Evolutionary conservation across 2,113 vertebrate species (phyloP), one percentile per base, ranked within the genome.

Genomic region (Stigmatopora argus): DNA sequence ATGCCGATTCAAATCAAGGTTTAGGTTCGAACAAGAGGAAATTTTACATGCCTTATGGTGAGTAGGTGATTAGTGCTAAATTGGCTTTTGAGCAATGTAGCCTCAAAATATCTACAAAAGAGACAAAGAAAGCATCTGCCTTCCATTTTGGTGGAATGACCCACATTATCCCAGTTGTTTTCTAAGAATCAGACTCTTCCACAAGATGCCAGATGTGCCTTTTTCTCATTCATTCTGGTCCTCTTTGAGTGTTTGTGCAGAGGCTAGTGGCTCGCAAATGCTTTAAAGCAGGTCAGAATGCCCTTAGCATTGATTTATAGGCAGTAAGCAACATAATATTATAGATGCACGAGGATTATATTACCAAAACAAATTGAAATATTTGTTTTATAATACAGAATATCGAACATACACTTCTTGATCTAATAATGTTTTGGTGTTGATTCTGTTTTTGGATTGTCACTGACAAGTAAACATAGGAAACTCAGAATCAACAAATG

Each of bases 181-280:
- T 70, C 64, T 45, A 31, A 23, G 64, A 72, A 46, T 41, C 0
- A 41, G 38, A 23, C 41, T 61, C 26, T 71, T 75, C 41, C 46
- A 61, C 58, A 71, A 53, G 41, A 64, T 72, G 48, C 69, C 81
- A 83, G 76, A 85, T 85, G 78, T 77, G 52, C 34, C 41, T 48
- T 11, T 71, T 41, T 71, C 53, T 41, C 7, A 6, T 38, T 55
- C 70, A 76, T 77, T 81, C 48, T 57, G 65, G 65, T 72, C 44
- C 64, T 57, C 58, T 67, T 78, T 72, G 26, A 52, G 70, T 69
- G 70, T 76, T 71, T 73, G 73, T 77, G 77, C 74, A 77, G 76
- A 51, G 74, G 59, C 1, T 70, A 83, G 83, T 73, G 21, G 71
- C 73, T 83, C 62, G 69, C 63, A 85, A 82, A 83, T 78, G 68